Evolutionary conservation across 2,888 invertebrate species (phyloP).

Genomic region (Agrotis puta): DNA sequence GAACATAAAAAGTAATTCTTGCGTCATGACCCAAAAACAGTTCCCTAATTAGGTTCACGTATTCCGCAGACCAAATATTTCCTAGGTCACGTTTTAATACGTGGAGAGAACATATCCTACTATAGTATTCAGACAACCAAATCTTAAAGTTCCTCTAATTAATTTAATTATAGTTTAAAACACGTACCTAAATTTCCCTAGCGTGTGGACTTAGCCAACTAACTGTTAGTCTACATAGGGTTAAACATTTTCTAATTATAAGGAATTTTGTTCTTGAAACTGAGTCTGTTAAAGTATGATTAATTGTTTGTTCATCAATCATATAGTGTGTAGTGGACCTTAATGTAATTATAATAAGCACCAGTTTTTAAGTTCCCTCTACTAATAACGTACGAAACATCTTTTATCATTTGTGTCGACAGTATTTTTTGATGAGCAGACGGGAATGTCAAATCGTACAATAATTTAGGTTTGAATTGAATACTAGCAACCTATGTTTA

Average conservation of each 20-base stretch:
- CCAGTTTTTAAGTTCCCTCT: slow-evolving; percentile 49
- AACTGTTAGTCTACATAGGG: slow-evolving; percentile 8
- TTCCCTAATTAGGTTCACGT: slow-evolving; percentile 38
- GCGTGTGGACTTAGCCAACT: slow-evolving; percentile 58
- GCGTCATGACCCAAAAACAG: slow-evolving; percentile 6
- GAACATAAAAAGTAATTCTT: not conserved
- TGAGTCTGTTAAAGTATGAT: slow-evolving; percentile 35
- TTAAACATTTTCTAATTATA: slow-evolving; percentile 23
- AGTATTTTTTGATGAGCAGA: slow-evolving; percentile 14
- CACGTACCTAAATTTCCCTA: slow-evolving; percentile 63
- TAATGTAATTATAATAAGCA: slow-evolving; percentile 62
- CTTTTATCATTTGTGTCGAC: slow-evolving; percentile 46
- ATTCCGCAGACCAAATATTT: slow-evolving; percentile 29
- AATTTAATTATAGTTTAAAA: slow-evolving; percentile 66
- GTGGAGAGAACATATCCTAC: slow-evolving; percentile 2
- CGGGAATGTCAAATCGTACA: not conserved
- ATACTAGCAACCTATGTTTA: not conserved
- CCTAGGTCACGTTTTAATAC: slow-evolving; percentile 35
- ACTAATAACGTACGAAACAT: slow-evolving; percentile 22
- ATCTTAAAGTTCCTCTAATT: slow-evolving; percentile 65
- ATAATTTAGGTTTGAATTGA: slow-evolving; percentile 5
- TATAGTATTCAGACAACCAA: slow-evolving; percentile 50
- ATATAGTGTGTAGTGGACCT: slow-evolving; percentile 44
- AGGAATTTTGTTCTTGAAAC: slow-evolving; percentile 29
- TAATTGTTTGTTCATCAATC: slow-evolving; percentile 56